Evolutionary conservation across 2,888 invertebrate genomes (phyloP), one percentile per base, ranked within the genome.

Genomic region (Caradrina kadenii): DNA sequence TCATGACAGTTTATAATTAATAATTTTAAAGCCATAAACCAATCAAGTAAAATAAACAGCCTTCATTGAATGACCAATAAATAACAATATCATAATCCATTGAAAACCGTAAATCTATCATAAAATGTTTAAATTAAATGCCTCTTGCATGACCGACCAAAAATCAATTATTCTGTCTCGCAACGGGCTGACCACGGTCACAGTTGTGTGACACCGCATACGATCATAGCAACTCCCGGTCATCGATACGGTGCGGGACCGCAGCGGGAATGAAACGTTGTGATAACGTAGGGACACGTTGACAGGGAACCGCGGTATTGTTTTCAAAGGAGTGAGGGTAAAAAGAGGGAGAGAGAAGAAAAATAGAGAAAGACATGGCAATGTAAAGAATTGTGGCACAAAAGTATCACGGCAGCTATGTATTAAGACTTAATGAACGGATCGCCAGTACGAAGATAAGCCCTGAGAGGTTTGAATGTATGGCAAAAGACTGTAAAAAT

Each of bases 81-180:
- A 64, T 50, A 49, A 45, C 5, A 6, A 17, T 17, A 49, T 50
- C 10, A 42, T 11, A 21, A 26, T 1, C 19, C 4, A 17, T n/a
- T 0, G 13, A 45, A 26, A 54, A 31, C 21, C n/a, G 2, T 6
- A 10, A 55, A 63, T 54, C 21, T 55, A 61, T 72, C 21, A 17
- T 39, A 55, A 65, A 63, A 65, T 17, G 5, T 17, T 65, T 65
- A 58, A 56, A 71, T 79, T 8, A 48, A 69, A 60, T 0, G 11
- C 11, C 17, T 56, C 22, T 19, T 49, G 45, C 15, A 69, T 48
- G 42, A 63, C 64, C 31, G 26, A 58, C 58, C 53, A 52, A 68
- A 78, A 84, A 80, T 74, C 82, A 79, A 84, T 84, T 74, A 79
- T 71, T 50, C 58, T 31, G 55, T 48, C 63, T 71, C 63, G 62